phyloP scores from a whole-genome alignment of 2,113 vertebrate species.

The Ranitomeya variabilis region DNA sequence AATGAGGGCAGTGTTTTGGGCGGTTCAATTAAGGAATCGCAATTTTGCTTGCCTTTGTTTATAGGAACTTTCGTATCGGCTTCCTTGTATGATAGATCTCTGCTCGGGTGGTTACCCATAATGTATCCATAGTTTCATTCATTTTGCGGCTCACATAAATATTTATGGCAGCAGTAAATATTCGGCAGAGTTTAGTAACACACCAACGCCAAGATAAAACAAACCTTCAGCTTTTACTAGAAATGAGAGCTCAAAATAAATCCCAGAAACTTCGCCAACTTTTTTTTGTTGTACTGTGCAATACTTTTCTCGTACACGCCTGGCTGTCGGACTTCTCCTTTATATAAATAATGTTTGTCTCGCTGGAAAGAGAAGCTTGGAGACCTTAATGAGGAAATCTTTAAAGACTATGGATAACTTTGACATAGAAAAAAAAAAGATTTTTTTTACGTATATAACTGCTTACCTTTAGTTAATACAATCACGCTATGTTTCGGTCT shows the following conservation, averaged over 20 bases:
- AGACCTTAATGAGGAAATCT: background rate
- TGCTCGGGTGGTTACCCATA: constrained; percentile 28
- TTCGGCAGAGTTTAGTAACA: constrained; percentile 11
- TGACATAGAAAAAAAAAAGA: too few relatives aligned
- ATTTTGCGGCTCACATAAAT: constrained; percentile 33
- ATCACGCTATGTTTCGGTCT: too few relatives aligned
- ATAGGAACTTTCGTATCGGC: background rate
- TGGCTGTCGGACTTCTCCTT: background rate
- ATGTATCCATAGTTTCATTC: background rate
- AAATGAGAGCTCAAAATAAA: constrained; percentile 20
- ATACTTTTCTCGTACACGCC: background rate
- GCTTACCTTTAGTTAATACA: too few relatives aligned
- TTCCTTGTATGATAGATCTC: constrained; percentile 11
- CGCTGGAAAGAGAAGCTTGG: background rate
- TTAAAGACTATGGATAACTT: too few relatives aligned
- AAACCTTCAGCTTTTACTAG: constrained; percentile 30
- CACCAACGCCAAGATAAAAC: constrained; percentile 35
- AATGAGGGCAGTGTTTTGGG: too few relatives aligned
- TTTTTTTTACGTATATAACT: too few relatives aligned
- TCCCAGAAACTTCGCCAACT: background rate
- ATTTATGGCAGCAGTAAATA: constrained; percentile 48
- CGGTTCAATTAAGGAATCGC: background rate
- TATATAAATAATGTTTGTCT: constrained; percentile 1
- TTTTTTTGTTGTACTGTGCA: constrained; percentile 5
- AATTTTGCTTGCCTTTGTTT: background rate